Base-by-base conservation (phyloP, 2,888 invertebrate species). In the Myathropa florea region DNA sequence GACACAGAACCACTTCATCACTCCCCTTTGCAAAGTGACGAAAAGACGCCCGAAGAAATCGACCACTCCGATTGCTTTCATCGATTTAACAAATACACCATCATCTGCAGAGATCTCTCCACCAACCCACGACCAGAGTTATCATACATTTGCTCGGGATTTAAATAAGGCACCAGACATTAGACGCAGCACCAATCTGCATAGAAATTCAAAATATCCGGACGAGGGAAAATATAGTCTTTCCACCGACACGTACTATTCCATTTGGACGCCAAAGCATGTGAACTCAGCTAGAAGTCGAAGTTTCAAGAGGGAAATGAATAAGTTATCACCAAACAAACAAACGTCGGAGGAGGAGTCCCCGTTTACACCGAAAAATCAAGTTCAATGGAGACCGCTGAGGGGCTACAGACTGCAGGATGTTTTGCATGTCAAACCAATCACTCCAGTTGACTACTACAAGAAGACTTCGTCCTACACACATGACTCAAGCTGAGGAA, bases 341-440 rank as follows among this genome's bases (percentile, higher is more conserved):
- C 7, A 10, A 7, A 33, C 33, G 10, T 7, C 18, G 3, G 46
- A 46, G 46, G 46, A 33, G 3, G 33, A 46, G 2, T 84, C 83
- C n/a, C 83, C 83, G 4, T 76, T 21, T 36, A 84, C 83, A 10
- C 83, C 83, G 4, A 30, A 70, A 21, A 84, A 84, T 33, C 64
- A 71, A 23, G 70, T 79, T 1, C 28, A 53, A 26, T 39, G 65
- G n/a, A 60, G 80, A 30, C 83, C 83, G 0, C 23, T 84, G 2
- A 6, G 73, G 3, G 65, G 65, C 21, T 84, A 84, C 10, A 75
- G 83, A 7, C 60, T 84, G 4, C 83, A 84, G 39, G 83, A 84
- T 23, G 36, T 84, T 0, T 28, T 84, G 4, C 75, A 71, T 33
- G 53, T 2, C 12, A 57, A 26, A 24, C 79, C 83, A 24, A 23